Evolutionary conservation across 2,888 invertebrate genomes (phyloP).

Genomic region (Lysandra bellargus): DNA sequence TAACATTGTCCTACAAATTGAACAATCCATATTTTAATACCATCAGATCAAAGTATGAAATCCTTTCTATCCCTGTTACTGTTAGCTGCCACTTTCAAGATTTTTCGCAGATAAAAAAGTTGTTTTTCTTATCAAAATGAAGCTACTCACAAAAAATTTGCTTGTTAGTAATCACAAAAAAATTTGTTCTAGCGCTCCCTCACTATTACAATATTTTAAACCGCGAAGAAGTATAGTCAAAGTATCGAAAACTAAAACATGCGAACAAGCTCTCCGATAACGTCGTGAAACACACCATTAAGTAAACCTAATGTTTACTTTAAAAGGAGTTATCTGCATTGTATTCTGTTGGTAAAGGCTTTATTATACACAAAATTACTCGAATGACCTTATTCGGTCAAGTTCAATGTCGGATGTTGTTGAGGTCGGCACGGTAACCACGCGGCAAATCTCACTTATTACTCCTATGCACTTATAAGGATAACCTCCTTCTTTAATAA

Average conservation of each 20-base stretch:
- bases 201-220: too few relatives aligned
- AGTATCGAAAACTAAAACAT: background rate
- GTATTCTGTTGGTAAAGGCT: background rate
- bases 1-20: too few relatives aligned
- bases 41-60: too few relatives aligned
- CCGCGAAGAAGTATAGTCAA: background rate
- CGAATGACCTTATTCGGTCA: constrained; percentile 12
- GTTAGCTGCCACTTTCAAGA: too few relatives aligned
- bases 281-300: background rate
- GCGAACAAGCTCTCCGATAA: background rate
- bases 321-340: background rate
- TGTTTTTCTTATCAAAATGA: too few relatives aligned
- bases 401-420: constrained; percentile 12
- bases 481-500: constrained; percentile 13
- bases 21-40: too few relatives aligned
- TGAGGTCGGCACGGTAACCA: background rate
- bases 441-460: background rate
- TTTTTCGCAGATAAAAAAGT: too few relatives aligned
- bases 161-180: too few relatives aligned
- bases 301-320: background rate
- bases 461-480: constrained; percentile 10
- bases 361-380: constrained; percentile 19
- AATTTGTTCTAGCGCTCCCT: too few relatives aligned
- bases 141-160: too few relatives aligned
- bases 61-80: too few relatives aligned